Evolutionary conservation across 2,797 vertebrate species (phyloP).

Genomic region (Gambelia wislizenii): DNA sequence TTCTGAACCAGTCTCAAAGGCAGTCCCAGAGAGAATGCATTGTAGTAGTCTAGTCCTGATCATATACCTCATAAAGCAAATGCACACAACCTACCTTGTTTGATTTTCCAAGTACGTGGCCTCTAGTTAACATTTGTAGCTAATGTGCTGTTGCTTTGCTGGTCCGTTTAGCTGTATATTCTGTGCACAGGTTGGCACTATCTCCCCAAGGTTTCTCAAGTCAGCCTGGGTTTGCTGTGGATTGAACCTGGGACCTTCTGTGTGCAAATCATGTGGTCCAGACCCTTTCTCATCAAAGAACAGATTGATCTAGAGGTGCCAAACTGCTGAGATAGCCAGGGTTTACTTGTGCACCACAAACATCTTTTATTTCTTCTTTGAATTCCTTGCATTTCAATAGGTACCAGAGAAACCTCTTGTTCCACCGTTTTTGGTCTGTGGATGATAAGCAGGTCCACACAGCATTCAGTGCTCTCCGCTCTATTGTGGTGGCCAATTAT

Average conservation of each 20-base stretch:
- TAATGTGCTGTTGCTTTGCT: not conserved
- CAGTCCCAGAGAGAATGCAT: no score
- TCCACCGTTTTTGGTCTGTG: conserved; percentile 99
- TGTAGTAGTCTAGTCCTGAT: no score
- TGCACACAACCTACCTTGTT: not conserved
- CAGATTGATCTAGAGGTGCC: not conserved
- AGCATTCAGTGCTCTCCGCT: conserved; percentile 92
- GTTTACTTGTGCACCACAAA: no score
- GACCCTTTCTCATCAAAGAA: not conserved
- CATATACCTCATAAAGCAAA: not conserved
- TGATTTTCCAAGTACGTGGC: not conserved
- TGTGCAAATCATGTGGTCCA: not conserved
- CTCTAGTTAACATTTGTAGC: not conserved
- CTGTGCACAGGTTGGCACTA: not conserved
- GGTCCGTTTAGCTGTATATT: not conserved
- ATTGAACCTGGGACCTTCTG: not conserved
- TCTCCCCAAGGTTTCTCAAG: not conserved
- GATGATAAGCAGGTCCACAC: conserved; percentile 97
- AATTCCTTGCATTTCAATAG: conserved; percentile 71
- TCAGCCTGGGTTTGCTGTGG: not conserved
- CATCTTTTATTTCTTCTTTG: no score
- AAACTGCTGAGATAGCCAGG: not conserved
- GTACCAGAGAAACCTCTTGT: conserved; percentile 93
- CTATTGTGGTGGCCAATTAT: conserved; percentile 94
- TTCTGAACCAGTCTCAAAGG: no score